phyloP scores from a whole-genome alignment of 2,888 invertebrate species.

The Drosophila macrospina region DNA sequence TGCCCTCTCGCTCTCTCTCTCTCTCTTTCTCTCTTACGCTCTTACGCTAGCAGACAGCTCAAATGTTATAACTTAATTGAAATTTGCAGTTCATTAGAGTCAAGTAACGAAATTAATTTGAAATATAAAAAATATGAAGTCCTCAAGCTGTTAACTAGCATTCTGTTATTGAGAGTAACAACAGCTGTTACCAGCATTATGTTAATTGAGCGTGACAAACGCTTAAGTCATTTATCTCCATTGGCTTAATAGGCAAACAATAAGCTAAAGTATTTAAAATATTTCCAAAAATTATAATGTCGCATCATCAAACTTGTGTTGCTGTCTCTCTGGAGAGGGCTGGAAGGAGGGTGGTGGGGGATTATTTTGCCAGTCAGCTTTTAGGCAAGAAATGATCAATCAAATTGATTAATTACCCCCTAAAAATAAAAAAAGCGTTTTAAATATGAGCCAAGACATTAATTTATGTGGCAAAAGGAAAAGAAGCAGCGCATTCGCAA shows the following conservation, averaged over 20 bases:
- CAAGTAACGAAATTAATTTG: too few species aligned
- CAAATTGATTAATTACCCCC: constrained; percentile 80
- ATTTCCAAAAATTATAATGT: constrained; percentile 44
- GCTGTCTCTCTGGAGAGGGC: background rate
- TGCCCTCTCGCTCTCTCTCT: background rate
- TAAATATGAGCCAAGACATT: constrained; percentile 67
- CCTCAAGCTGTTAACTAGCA: background rate
- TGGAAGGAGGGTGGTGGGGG: too few species aligned
- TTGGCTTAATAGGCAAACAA: constrained; percentile 57
- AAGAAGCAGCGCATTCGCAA: constrained; percentile 15
- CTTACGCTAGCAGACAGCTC: constrained; percentile 15
- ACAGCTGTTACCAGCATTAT: constrained; percentile 22
- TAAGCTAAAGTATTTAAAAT: constrained; percentile 55
- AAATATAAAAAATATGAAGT: too few species aligned
- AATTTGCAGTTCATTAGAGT: constrained; percentile 29
- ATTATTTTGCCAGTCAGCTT: constrained; percentile 38
- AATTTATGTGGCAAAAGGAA: constrained; percentile 61
- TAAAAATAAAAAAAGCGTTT: constrained; percentile 61
- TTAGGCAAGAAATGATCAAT: constrained; percentile 70
- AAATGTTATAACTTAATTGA: constrained; percentile 57
- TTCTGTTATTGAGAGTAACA: background rate
- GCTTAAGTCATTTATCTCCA: constrained; percentile 53
- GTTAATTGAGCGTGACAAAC: constrained; percentile 43
- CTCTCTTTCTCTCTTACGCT: constrained; percentile 4
- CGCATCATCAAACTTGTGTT: constrained; percentile 35